These are phyloP conservation scores for Hippocampus guttulatus DNA, from an alignment of 2,113 vertebrate genomes.

Conservation along the genomic window DNA sequence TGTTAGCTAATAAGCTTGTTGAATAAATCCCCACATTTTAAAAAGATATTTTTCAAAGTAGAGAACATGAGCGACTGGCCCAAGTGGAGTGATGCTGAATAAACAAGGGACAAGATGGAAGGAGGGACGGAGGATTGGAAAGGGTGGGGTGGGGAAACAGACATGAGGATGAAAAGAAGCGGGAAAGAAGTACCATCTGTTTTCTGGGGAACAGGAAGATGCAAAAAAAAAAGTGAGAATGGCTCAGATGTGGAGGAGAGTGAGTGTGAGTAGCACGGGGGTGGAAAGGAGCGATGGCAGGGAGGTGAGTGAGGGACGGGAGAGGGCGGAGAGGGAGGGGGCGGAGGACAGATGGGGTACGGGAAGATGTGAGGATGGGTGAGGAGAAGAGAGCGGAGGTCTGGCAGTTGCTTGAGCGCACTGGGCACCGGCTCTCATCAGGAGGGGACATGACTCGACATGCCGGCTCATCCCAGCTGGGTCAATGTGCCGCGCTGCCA, in stretches of 20 bases:
- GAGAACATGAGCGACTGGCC: background rate
- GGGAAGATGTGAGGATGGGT: constrained; percentile 48
- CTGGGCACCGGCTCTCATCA: constrained; percentile 67
- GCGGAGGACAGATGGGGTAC: constrained; percentile 61
- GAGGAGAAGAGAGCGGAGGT: constrained; percentile 35
- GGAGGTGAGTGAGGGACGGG: constrained; percentile 42
- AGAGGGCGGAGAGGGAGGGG: constrained; percentile 50
- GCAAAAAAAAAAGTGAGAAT: constrained; percentile 40
- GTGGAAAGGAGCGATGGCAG: constrained; percentile 32
- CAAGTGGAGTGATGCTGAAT: background rate
- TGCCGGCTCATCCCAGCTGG: constrained; percentile 70
- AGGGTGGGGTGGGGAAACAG: constrained; percentile 16
- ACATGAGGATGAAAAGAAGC: constrained; percentile 57
- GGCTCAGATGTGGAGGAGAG: constrained; percentile 44
- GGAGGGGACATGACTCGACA: constrained; percentile 74
- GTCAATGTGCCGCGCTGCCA: constrained; percentile 65
- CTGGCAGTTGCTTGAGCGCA: constrained; percentile 59
- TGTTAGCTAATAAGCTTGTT: background rate
- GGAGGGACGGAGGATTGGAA: background rate
- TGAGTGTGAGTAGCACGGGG: constrained; percentile 38
- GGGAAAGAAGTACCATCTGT: constrained; percentile 68
- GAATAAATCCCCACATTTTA: background rate
- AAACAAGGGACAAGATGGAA: background rate
- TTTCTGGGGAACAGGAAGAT: constrained; percentile 59
- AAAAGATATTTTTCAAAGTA: background rate